A percentile compares a stretch with the other conserved stretches of the same genome.
phyloP scores from a whole-genome alignment of 2,113 vertebrate genomes.

The Grammomys surdaster region DNA sequence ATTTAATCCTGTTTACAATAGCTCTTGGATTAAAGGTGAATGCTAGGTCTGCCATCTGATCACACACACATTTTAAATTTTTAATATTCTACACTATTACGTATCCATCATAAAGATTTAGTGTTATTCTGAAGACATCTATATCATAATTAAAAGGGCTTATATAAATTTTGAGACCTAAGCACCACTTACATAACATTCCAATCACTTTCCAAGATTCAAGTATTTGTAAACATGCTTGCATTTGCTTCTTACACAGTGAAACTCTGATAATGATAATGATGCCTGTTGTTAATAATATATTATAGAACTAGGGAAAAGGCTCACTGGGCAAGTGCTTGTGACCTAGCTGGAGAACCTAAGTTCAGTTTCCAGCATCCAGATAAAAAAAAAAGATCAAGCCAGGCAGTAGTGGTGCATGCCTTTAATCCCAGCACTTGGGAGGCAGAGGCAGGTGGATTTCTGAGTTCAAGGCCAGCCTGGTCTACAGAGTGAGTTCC shows the following conservation, averaged over 20 bases:
- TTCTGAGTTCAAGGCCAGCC: no score
- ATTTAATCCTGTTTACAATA: no score
- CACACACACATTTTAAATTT: no score
- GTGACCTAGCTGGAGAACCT: background rate
- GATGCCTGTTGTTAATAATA: background rate
- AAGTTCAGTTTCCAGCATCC: background rate
- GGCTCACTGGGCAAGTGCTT: background rate
- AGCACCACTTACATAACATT: background rate
- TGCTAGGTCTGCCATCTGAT: no score
- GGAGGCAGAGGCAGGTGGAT: no score
- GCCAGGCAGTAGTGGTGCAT: no score
- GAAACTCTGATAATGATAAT: background rate
- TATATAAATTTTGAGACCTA: background rate
- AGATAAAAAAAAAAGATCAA: background rate
- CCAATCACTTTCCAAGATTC: slow-evolving; percentile 42
- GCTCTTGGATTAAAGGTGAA: no score
- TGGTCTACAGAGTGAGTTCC: no score
- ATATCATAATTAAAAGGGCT: background rate
- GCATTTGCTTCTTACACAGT: background rate
- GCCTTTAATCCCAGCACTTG: no score
- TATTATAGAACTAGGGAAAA: background rate
- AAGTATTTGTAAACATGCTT: background rate
- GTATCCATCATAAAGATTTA: background rate
- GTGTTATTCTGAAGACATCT: background rate
- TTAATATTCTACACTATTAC: background rate